A percentile compares a stretch with the other conserved stretches of the same genome.
These are phyloP conservation scores for Nettapus auritus DNA, from an alignment of 2,113 vertebrate genomes.

Conservation along the genomic window DNA sequence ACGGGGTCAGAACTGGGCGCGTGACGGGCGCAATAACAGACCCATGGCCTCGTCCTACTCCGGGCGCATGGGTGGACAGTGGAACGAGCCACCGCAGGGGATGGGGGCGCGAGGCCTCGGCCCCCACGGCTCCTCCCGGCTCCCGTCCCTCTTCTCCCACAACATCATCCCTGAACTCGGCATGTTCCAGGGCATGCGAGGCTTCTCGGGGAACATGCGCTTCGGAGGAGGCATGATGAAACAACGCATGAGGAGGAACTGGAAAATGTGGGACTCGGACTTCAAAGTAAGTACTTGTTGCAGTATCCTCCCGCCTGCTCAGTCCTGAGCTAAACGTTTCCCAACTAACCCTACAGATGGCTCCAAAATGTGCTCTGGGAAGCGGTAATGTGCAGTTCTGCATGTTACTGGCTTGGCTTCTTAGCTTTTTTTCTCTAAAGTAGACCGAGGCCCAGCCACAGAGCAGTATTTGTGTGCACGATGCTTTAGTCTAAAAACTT, in stretches of 20 bases:
- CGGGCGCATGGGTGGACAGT: conserved; percentile 79
- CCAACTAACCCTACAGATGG: not conserved
- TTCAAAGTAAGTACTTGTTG: conserved; percentile 79
- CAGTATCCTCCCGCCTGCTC: not conserved
- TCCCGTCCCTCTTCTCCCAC: conserved; percentile 92
- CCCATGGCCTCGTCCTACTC: conserved; percentile 65
- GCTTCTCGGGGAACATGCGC: conserved; percentile 83
- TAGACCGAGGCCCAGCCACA: not conserved
- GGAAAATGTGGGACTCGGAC: conserved; percentile 78
- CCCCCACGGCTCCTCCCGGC: conserved; percentile 84
- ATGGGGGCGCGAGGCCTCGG: conserved; percentile 79
- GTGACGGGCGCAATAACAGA: conserved; percentile 71
- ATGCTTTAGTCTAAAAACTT: not conserved
- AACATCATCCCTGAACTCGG: conserved; percentile 83
- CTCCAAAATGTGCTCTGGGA: not conserved
- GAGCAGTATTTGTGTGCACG: too few species aligned
- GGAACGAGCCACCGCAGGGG: conserved; percentile 77
- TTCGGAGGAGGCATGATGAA: conserved; percentile 88
- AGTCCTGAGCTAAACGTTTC: not conserved
- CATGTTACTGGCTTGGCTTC: accelerated
- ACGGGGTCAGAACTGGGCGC: conserved; percentile 78
- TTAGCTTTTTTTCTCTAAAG: not conserved
- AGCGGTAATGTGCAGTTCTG: accelerated
- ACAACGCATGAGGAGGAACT: conserved; percentile 86
- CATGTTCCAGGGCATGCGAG: conserved; percentile 85